Evolutionary conservation across 30 jellyfish, hydroid and myxozoan genomes (phyloP).

Genomic region (Chrysaora quinquecirrha): DNA sequence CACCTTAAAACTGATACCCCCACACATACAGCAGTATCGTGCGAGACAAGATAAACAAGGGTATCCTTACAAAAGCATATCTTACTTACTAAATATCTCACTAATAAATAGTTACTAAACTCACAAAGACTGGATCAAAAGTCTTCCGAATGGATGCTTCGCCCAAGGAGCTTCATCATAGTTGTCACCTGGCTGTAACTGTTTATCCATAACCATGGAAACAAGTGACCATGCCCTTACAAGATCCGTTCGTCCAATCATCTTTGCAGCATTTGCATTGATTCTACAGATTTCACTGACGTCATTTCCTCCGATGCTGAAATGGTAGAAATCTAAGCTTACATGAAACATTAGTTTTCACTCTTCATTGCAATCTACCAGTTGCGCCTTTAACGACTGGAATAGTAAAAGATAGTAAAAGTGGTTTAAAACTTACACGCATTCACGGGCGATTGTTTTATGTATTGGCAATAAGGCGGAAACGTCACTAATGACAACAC

Average conservation of each 20-base stretch:
- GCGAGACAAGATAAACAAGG: too few relatives aligned
- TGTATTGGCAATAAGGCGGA: slow-evolving; percentile 83
- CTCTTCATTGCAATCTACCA: too few relatives aligned
- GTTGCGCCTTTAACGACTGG: too few relatives aligned
- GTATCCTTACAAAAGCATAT: too few relatives aligned
- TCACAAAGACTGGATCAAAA: slow-evolving; percentile 76
- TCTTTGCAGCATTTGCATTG: slow-evolving; percentile 76
- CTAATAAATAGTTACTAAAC: too few relatives aligned
- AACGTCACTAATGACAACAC: slow-evolving; percentile 71
- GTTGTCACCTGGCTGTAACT: slow-evolving; percentile 44
- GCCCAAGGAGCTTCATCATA: slow-evolving; percentile 86
- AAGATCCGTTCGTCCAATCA: slow-evolving; percentile 77
- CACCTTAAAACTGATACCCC: too few relatives aligned
- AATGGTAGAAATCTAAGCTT: too few relatives aligned
- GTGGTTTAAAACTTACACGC: slow-evolving; percentile 56
- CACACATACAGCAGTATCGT: too few relatives aligned
- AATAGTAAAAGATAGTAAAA: too few relatives aligned
- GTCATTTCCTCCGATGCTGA: slow-evolving; percentile 53
- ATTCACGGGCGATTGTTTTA: slow-evolving; percentile 63
- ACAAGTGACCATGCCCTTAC: slow-evolving; percentile 90
- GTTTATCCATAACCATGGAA: slow-evolving; percentile 65
- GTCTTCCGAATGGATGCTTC: slow-evolving; percentile 87
- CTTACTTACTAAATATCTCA: too few relatives aligned
- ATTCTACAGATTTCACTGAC: slow-evolving; percentile 62
- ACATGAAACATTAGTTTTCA: too few relatives aligned